These are phyloP conservation scores for Enteromius trimaculatus DNA, from an alignment of 2,797 vertebrate species.

Conservation along the genomic window DNA sequence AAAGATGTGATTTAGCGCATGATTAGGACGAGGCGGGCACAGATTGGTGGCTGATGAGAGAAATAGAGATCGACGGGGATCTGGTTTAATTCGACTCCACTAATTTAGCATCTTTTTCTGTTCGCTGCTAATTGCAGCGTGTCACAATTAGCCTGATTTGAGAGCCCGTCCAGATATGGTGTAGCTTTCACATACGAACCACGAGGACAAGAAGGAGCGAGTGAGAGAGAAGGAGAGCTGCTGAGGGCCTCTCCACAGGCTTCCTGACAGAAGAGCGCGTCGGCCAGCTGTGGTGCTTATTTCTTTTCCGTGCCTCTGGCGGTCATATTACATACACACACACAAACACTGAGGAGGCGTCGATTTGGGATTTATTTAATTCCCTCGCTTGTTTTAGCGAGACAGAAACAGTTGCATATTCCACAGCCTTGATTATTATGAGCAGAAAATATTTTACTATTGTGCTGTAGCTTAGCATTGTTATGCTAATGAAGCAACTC, in stretches of 20 bases:
- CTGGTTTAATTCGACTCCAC: neutral
- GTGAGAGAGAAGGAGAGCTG: slow-evolving; percentile 13
- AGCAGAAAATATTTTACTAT: neutral
- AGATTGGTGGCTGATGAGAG: slow-evolving; percentile 47
- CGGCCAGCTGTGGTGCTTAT: slow-evolving; percentile 28
- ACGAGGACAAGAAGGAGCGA: slow-evolving; percentile 8
- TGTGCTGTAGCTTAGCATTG: neutral
- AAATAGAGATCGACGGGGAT: slow-evolving; percentile 27
- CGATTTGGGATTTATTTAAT: slow-evolving; percentile 39
- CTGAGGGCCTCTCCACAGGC: slow-evolving; percentile 45
- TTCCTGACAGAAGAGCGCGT: slow-evolving; percentile 31
- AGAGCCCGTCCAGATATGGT: slow-evolving; percentile 29
- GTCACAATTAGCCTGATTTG: slow-evolving; percentile 45
- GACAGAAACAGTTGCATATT: slow-evolving; percentile 21
- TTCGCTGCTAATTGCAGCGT: slow-evolving; percentile 22
- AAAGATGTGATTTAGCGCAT: slow-evolving; percentile 15
- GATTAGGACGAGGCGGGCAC: slow-evolving; percentile 21
- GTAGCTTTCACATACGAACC: slow-evolving; percentile 17
- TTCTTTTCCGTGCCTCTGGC: slow-evolving; percentile 39
- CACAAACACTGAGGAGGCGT: slow-evolving; percentile 11
- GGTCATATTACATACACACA: slow-evolving; percentile 8
- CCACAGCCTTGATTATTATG: neutral
- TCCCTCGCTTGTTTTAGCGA: slow-evolving; percentile 10
- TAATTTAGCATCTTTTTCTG: slow-evolving; percentile 24
- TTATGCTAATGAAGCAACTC: slow-evolving; percentile 6